phyloP scores from a whole-genome alignment of 2,888 invertebrate genomes.

The Keiferia lycopersicella region DNA sequence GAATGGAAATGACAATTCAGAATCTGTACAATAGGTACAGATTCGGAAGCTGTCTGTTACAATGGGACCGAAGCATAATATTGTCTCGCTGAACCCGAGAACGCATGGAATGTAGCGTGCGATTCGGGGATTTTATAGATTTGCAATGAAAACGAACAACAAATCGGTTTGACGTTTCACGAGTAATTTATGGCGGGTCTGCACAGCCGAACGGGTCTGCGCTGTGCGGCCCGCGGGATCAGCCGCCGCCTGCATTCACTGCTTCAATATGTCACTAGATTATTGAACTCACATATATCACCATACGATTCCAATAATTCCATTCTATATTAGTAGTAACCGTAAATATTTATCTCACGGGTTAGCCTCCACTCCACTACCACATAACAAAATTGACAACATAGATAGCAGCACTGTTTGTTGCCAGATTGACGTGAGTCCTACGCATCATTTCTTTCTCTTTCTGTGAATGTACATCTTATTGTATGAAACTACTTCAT shows the following conservation, averaged over 20 bases:
- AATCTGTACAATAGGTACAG: slow-evolving; percentile 38
- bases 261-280: slow-evolving; percentile 31
- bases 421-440: slow-evolving; percentile 80
- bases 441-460: slow-evolving; percentile 66
- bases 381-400: slow-evolving; percentile 87
- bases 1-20: slow-evolving; percentile 53
- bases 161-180: slow-evolving; percentile 76
- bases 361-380: slow-evolving; percentile 77
- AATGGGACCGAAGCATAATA: slow-evolving; percentile 34
- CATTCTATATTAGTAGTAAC: slow-evolving; percentile 68
- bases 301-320: slow-evolving; percentile 42
- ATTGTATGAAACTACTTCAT: slow-evolving; percentile 41
- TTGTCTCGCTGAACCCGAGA: slow-evolving; percentile 39
- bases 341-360: slow-evolving; percentile 84
- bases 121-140: slow-evolving; percentile 38
- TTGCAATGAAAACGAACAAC: slow-evolving; percentile 54
- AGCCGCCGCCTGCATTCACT: slow-evolving; percentile 25
- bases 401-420: slow-evolving; percentile 88
- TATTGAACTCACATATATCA: slow-evolving; percentile 52
- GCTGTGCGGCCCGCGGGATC: neutral
- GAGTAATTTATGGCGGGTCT: slow-evolving; percentile 77
- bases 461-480: slow-evolving; percentile 47
- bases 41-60: slow-evolving; percentile 34
- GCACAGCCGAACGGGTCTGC: slow-evolving; percentile 37
- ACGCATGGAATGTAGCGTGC: slow-evolving; percentile 32